Evolutionary conservation across 2,113 vertebrate species (phyloP), one percentile per base, ranked within the genome.

Genomic region (Hipposideros armiger): DNA sequence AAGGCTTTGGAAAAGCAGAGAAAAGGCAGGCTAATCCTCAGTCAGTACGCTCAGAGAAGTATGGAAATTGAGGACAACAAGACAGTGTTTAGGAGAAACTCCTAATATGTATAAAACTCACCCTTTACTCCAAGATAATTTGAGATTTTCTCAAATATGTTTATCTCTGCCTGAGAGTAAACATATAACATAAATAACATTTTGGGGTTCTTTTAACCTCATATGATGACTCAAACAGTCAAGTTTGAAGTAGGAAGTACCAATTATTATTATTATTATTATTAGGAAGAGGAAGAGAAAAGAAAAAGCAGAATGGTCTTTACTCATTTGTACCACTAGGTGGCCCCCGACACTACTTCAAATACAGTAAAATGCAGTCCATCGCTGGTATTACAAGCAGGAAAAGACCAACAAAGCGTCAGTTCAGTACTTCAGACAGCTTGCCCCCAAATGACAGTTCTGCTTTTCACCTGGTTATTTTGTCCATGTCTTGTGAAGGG

Each of bases 321-420:
- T 83, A 86, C n/a, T 62, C 7, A 36, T 22, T 24, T 60, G 0
- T 8, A 78, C 6, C 97, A 76, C 83, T 81, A 76, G 96, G 66
- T 47, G 97, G 90, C 90, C 28, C 87, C 28, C 90, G 90, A 11
- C 24, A 22, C 84, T 1, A 64, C 32, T 45, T 10, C 70, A 50
- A 32, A 47, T 11, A 1, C 9, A 11, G 15, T 32, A 15, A 50
- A 78, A 32, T 0, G 2, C 8, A 22, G 10, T 8, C 3, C 26
- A 0, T 5, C 2, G 20, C 24, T 15, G 4, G 20, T 16, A 40
- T 20, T 77, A 30, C 2, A 42, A 90, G 30, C 60, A n/a, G 64
- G 16, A 26, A 50, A 81, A 9, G 22, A 62, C 19, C 13, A 45
- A 58, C 28, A 13, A 47, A 30, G 19, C 5, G 8, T 40, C 60